A percentile compares a stretch with the other conserved stretches of the same genome.
Evolutionary conservation across 2,113 vertebrate genomes (phyloP).

Genomic region (Hemiprocne comata): DNA sequence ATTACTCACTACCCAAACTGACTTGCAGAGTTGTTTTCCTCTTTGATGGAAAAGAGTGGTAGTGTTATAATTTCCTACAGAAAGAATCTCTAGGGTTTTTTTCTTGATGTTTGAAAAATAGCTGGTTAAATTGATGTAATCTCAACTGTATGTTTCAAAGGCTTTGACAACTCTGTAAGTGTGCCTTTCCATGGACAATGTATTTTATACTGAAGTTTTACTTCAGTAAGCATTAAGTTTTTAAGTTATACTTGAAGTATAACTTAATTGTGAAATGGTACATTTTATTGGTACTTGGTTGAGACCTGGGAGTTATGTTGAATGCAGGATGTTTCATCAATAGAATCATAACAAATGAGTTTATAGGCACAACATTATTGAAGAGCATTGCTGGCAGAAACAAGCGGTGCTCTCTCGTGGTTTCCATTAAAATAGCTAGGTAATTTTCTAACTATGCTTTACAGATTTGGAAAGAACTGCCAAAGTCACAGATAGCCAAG

Average conservation of each 20-base stretch:
- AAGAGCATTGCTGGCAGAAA: neutral
- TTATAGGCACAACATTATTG: neutral
- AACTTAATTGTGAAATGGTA: neutral
- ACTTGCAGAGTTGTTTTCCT: neutral
- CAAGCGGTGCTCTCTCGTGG: neutral
- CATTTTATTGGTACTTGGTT: neutral
- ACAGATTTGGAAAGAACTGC: conserved; percentile 28
- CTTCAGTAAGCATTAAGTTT: neutral
- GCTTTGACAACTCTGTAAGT: neutral
- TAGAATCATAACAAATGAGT: neutral
- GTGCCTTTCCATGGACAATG: neutral
- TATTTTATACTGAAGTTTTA: neutral
- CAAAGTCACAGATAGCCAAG: conserved; percentile 35
- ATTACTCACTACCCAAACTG: neutral
- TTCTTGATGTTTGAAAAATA: conserved; percentile 6
- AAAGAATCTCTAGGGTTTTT: neutral
- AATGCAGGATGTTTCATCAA: neutral
- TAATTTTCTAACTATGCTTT: conserved; percentile 30
- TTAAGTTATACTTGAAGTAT: neutral
- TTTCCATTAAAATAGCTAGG: conserved; percentile 22
- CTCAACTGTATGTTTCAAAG: neutral
- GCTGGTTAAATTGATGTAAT: neutral
- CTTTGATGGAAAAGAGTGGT: neutral
- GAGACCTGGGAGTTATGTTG: neutral
- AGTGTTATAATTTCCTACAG: neutral